A percentile compares a stretch with the other conserved stretches of the same genome.
phyloP scores from a whole-genome alignment of 64 coral and sea anemone species.

The Porites lutea region DNA sequence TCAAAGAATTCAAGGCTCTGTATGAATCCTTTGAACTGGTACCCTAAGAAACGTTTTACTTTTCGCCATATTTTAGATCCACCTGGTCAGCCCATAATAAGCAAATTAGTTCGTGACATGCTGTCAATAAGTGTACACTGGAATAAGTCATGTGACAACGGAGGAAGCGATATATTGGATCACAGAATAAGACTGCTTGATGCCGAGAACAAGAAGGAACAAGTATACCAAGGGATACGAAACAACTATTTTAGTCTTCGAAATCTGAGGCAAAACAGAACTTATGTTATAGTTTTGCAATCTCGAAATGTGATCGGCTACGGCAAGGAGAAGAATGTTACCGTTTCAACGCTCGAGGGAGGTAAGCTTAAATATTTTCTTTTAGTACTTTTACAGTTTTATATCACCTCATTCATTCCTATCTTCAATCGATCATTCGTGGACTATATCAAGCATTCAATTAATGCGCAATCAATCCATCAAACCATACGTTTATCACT shows the following conservation, averaged over 20 bases:
- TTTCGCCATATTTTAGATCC: conserved; percentile 12
- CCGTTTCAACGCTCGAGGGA: conserved; percentile 13
- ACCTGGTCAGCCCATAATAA: background rate
- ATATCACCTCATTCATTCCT: too few species aligned
- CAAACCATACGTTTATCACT: background rate
- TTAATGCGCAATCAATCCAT: background rate
- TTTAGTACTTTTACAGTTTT: too few species aligned
- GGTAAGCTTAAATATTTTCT: background rate
- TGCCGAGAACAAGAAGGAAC: background rate
- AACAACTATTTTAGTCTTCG: background rate
- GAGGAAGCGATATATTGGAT: background rate
- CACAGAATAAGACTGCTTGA: background rate
- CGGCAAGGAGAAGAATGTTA: background rate
- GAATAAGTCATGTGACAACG: background rate
- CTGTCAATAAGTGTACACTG: background rate
- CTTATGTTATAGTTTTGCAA: conserved; percentile 2
- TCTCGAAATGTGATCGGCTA: conserved; percentile 19
- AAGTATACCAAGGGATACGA: background rate
- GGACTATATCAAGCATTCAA: background rate
- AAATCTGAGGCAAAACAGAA: conserved; percentile 37
- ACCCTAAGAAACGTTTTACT: background rate
- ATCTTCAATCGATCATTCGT: too few species aligned
- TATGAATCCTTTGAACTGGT: background rate
- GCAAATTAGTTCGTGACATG: background rate
- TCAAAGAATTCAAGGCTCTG: too few species aligned